phyloP scores from a whole-genome alignment of 2,113 vertebrate genomes.

The Heliornis fulica region DNA sequence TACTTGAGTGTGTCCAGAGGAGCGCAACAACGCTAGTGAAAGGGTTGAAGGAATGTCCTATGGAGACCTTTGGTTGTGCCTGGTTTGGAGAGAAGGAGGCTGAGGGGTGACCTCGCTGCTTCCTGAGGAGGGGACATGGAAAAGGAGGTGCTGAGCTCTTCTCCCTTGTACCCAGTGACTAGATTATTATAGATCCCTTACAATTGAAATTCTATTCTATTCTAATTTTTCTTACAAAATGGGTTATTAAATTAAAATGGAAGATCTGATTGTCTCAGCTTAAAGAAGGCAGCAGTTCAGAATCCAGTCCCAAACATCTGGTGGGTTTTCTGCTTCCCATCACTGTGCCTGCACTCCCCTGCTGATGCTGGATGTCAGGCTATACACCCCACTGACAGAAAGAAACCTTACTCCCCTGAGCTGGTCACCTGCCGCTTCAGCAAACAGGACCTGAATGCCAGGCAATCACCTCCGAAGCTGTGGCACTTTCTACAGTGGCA shows the following conservation, averaged over 20 bases:
- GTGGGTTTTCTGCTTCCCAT: not conserved
- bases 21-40: too few relatives aligned
- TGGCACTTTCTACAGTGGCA: not conserved
- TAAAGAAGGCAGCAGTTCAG: not conserved
- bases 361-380: not conserved
- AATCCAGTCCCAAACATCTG: not conserved
- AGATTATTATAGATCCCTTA: not conserved
- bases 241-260: not conserved
- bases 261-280: not conserved
- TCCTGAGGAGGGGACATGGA: not conserved
- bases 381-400: not conserved
- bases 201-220: not conserved
- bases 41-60: not conserved
- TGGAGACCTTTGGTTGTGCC: accelerated
- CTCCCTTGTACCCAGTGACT: accelerated
- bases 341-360: not conserved
- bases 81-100: accelerated
- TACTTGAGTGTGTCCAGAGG: not conserved
- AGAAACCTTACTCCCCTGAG: accelerated
- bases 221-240: not conserved
- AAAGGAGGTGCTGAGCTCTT: too few relatives aligned
- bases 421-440: not conserved
- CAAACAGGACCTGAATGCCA: not conserved
- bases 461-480: not conserved
- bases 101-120: accelerated